A percentile compares a stretch with the other conserved stretches of the same genome.
Evolutionary conservation across 2,113 vertebrate genomes (phyloP).

Genomic region (Phocoena phocoena): DNA sequence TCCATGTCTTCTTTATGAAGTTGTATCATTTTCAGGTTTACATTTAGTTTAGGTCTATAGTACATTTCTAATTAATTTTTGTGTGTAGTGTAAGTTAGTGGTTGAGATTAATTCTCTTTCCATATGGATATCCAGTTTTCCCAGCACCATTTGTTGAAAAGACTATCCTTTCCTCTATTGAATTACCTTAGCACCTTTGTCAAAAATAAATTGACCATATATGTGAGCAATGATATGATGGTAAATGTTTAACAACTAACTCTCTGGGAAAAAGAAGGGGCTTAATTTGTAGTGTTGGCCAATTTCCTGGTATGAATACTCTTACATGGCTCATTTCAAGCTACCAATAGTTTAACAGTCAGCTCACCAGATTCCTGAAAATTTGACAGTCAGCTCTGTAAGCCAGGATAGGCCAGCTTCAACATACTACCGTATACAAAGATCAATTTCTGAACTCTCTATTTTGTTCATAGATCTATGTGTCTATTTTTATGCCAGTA

Average conservation of each 20-base stretch:
- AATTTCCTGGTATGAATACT: background rate
- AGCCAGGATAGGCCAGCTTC: background rate
- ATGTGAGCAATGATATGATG: background rate
- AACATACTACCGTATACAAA: background rate
- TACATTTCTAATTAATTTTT: conserved; percentile 35
- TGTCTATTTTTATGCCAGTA: background rate
- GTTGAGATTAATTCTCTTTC: background rate
- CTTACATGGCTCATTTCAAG: background rate
- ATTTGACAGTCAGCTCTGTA: background rate
- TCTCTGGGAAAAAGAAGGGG: background rate
- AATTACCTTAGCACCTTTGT: conserved; percentile 21
- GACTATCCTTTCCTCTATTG: background rate
- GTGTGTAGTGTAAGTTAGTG: background rate
- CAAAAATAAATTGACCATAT: background rate
- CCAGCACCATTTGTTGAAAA: background rate
- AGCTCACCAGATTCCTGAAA: background rate
- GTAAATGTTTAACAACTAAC: conserved; percentile 14
- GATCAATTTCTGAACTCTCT: background rate
- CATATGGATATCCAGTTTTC: background rate
- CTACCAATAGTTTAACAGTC: background rate
- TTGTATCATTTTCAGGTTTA: background rate
- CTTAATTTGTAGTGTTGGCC: background rate
- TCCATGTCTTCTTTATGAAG: background rate
- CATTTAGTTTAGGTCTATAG: background rate
- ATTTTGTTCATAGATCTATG: background rate